phyloP scores from a whole-genome alignment of 2,888 invertebrate species.

The Scaptomyza caliginosa region DNA sequence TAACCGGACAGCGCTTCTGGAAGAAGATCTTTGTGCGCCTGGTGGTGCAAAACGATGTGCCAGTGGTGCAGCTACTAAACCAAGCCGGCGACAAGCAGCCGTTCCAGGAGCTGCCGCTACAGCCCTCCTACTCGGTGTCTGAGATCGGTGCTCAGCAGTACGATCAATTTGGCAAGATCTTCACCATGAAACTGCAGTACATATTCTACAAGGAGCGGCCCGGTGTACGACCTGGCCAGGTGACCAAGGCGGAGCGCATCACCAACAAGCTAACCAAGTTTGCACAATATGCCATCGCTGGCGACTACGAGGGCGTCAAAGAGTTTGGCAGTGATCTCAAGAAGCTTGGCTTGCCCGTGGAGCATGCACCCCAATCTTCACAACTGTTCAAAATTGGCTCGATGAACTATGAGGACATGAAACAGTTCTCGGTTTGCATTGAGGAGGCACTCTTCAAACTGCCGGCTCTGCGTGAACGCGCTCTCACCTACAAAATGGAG shows the following conservation, averaged over 20 bases:
- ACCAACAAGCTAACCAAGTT: constrained; percentile 96
- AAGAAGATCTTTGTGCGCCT: constrained; percentile 96
- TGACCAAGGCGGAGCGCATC: constrained; percentile 95
- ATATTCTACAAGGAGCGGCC: constrained; percentile 99
- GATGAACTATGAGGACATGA: constrained; percentile 93
- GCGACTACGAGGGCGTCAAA: constrained; percentile 96
- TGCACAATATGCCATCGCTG: constrained; percentile 96
- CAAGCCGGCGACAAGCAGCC: constrained; percentile 94
- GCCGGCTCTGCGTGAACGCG: constrained; percentile 93
- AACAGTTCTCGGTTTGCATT: constrained; percentile 94
- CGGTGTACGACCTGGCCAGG: constrained; percentile 97
- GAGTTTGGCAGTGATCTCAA: constrained; percentile 96
- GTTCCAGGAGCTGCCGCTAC: constrained; percentile 96
- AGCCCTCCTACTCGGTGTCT: constrained; percentile 97
- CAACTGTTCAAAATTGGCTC: constrained; percentile 98
- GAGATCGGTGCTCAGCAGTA: constrained; percentile 98
- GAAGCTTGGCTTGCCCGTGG: constrained; percentile 96
- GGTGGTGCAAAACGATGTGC: constrained; percentile 91
- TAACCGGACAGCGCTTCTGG: constrained; percentile 98
- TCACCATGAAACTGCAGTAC: constrained; percentile 97
- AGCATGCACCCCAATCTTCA: constrained; percentile 98
- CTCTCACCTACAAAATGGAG: constrained; percentile 96
- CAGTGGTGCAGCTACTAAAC: constrained; percentile 93
- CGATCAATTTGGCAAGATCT: constrained; percentile 99
- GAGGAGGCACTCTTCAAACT: constrained; percentile 96